Evolutionary conservation across 2,888 invertebrate species (phyloP).

Genomic region (Bombylius discolor): DNA sequence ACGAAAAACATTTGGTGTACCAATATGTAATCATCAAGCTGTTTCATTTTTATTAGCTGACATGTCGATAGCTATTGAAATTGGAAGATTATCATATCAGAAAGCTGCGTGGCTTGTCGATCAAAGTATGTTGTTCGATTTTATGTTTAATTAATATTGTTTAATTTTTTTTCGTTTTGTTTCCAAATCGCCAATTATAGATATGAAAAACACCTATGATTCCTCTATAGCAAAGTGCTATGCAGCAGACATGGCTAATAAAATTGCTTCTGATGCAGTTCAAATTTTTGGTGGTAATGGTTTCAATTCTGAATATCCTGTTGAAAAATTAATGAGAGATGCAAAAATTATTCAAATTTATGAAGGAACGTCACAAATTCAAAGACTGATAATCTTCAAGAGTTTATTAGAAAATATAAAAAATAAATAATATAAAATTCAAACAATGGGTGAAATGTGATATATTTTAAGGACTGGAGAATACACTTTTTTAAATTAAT

Average conservation of each 20-base stretch:
- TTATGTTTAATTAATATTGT: not conserved
- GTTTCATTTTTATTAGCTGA: slow-evolving; percentile 84
- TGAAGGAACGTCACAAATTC: slow-evolving; percentile 89
- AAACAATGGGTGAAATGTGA: no score
- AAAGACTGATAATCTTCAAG: slow-evolving; percentile 74
- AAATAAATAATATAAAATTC: no score
- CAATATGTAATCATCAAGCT: slow-evolving; percentile 64
- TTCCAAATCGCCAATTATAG: slow-evolving; percentile 18
- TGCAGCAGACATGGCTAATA: slow-evolving; percentile 78
- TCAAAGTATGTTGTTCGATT: slow-evolving; percentile 37
- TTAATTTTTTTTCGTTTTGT: no score
- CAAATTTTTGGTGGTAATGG: slow-evolving; percentile 88
- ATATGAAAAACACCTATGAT: slow-evolving; percentile 55
- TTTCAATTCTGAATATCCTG: slow-evolving; percentile 87
- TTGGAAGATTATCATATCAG: slow-evolving; percentile 67
- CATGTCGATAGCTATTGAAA: slow-evolving; percentile 74
- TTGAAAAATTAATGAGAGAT: slow-evolving; percentile 91
- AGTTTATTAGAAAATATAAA: slow-evolving; percentile 35
- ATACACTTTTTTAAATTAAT: no score
- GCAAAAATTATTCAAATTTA: slow-evolving; percentile 94
- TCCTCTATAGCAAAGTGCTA: slow-evolving; percentile 84
- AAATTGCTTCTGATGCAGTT: slow-evolving; percentile 78
- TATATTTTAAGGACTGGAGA: no score
- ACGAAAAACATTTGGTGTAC: slow-evolving; percentile 76
- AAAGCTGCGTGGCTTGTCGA: slow-evolving; percentile 76